Conservation (phyloP, 1,140 invertebrate species). For the Achroia grisella region DNA sequence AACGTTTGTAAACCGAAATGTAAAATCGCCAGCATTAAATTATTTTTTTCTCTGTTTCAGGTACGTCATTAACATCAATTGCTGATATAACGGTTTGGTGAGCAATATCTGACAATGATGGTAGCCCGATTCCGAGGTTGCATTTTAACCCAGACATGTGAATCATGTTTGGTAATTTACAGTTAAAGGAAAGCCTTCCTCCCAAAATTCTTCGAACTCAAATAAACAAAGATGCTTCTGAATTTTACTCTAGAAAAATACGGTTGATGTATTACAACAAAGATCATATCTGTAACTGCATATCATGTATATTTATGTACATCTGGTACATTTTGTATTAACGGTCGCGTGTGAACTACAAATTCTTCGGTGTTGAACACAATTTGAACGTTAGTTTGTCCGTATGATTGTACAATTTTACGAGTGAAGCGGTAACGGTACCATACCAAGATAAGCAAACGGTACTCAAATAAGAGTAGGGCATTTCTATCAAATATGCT, state of each 20-base stretch:
- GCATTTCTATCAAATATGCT: constrained; percentile 5
- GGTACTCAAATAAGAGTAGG: constrained; percentile 24
- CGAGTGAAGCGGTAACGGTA: constrained; percentile 32
- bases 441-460: constrained; percentile 29
- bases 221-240: not conserved
- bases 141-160: no score
- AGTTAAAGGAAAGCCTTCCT: no score
- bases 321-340: not conserved
- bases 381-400: constrained; percentile 7
- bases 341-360: not conserved
- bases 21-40: no score
- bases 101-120: no score
- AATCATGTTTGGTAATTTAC: no score
- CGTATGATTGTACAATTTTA: constrained; percentile 21
- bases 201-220: no score
- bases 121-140: no score
- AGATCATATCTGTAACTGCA: not conserved
- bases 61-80: not conserved
- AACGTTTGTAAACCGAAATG: no score
- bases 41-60: constrained; percentile 5
- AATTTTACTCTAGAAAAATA: constrained; percentile 1
- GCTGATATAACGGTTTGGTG: no score
- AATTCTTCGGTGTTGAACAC: no score
- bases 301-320: not conserved
- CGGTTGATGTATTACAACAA: not conserved